Percentiles rank a stretch among this genome's conserved stretches.
Conservation (phyloP, 2,113 vertebrate species). For the Rhinoderma darwinii region DNA sequence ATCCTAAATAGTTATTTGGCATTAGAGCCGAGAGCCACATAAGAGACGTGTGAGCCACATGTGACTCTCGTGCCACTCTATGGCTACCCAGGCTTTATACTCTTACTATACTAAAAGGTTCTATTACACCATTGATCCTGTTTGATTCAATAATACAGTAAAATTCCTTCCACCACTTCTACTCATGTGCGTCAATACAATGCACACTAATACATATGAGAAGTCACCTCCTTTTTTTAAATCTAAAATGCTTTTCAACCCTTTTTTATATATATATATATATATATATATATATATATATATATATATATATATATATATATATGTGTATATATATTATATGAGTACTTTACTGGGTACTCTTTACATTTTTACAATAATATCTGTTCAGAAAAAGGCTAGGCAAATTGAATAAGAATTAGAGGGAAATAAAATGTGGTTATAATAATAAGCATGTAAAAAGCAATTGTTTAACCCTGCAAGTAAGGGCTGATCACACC, state of each 20-base stretch:
- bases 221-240: no score
- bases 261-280: no score
- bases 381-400: neutral
- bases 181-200: neutral
- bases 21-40: neutral
- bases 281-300: no score
- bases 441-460: neutral
- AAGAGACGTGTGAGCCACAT: neutral
- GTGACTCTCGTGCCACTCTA: neutral
- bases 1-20: no score
- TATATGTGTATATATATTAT: no score
- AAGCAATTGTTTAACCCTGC: neutral
- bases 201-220: no score
- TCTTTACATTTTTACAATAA: no score
- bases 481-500: neutral
- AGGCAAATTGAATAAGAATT: neutral
- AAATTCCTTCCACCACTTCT: neutral
- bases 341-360: no score
- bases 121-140: neutral
- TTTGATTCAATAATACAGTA: neutral
- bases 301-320: no score
- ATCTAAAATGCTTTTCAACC: no score
- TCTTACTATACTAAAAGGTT: no score
- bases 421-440: neutral
- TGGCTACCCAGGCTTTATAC: neutral